phyloP scores from a whole-genome alignment of 2,888 invertebrate genomes.

The Macrostomum cliftonense region DNA sequence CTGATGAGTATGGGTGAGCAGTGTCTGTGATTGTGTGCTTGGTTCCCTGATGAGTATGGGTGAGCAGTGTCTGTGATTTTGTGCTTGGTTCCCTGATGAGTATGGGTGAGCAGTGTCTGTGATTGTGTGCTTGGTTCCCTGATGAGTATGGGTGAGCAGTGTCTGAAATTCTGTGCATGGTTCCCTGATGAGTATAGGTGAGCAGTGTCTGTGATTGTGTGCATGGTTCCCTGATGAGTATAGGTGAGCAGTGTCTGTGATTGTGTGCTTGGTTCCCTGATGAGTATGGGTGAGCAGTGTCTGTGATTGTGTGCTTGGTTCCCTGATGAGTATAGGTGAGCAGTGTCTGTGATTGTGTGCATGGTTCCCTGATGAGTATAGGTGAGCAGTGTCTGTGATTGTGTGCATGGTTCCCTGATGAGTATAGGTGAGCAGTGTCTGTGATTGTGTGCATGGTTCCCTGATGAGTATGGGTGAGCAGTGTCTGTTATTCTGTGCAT shows the following conservation, averaged over 20 bases:
- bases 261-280: neutral
- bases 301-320: neutral
- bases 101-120: neutral
- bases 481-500: neutral
- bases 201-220: neutral
- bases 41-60: no score
- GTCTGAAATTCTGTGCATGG: neutral
- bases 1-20: no score
- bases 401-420: no score
- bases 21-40: neutral
- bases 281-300: no score
- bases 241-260: neutral
- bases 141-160: no score
- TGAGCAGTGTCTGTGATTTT: neutral
- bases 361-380: no score
- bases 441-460: neutral
- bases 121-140: neutral
- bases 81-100: no score
- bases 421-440: neutral
- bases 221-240: no score
- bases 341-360: neutral
- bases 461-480: no score
- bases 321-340: no score
- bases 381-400: neutral
- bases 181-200: no score